phyloP scores from a whole-genome alignment of 1,140 invertebrate species.

The Acromyrmex heyeri region DNA sequence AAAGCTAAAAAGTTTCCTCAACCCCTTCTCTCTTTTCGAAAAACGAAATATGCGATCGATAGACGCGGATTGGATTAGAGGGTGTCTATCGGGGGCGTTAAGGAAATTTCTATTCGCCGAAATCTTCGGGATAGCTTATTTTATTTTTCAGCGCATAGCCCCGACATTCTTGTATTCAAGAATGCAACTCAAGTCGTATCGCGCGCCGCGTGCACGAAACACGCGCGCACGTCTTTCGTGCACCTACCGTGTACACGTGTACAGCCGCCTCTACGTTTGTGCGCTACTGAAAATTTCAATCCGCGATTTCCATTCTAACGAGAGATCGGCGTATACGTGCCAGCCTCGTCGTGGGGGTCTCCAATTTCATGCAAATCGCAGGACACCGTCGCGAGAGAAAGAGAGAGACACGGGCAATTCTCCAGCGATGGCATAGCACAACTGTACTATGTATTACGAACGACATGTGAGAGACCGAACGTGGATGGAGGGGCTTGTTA shows the following conservation, averaged over 20 bases:
- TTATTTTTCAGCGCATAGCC: slow-evolving; percentile 35
- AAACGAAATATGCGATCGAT: slow-evolving; percentile 3
- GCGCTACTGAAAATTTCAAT: slow-evolving; percentile 75
- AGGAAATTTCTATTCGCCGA: slow-evolving; percentile 24
- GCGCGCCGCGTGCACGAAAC: not conserved
- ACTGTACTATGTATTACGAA: slow-evolving; percentile 21
- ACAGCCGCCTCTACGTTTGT: slow-evolving; percentile 17
- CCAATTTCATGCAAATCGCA: slow-evolving; percentile 78
- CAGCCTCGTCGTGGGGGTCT: slow-evolving; percentile 65
- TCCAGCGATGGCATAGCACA: not conserved
- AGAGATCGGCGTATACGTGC: slow-evolving; percentile 66
- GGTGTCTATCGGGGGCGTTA: not conserved
- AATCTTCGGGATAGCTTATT: slow-evolving; percentile 26
- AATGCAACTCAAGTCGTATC: slow-evolving; percentile 27
- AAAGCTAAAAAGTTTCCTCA: slow-evolving; percentile 23
- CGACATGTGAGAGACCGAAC: slow-evolving; percentile 6
- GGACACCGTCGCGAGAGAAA: slow-evolving; percentile 55
- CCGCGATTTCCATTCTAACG: slow-evolving; percentile 77
- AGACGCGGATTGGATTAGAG: slow-evolving; percentile 28
- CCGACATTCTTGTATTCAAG: slow-evolving; percentile 1
- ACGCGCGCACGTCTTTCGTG: not conserved
- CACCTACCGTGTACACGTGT: not conserved
- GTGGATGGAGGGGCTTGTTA: slow-evolving; percentile 62
- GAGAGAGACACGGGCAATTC: slow-evolving; percentile 38
- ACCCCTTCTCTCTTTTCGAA: not conserved